Conservation (phyloP, 2,113 vertebrate species). For the Pluvialis apricaria region DNA sequence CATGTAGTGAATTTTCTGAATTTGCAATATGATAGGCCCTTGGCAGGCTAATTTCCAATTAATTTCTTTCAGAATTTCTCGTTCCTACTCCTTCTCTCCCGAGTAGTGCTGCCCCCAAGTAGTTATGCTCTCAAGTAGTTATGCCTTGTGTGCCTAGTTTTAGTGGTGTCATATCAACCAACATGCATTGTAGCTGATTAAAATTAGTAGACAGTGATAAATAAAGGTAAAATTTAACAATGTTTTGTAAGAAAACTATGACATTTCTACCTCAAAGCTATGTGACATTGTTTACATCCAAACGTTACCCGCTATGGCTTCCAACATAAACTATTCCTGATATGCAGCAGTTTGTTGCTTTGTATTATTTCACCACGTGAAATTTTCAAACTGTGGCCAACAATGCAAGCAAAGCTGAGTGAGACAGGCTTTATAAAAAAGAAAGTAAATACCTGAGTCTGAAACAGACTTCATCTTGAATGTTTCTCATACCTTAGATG, state of each 20-base stretch:
- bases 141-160: background rate
- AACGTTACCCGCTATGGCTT: background rate
- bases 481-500: background rate
- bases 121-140: background rate
- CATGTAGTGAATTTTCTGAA: background rate
- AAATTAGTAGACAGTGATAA: background rate
- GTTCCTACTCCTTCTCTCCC: background rate
- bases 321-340: background rate
- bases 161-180: background rate
- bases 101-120: background rate
- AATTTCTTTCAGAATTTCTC: background rate
- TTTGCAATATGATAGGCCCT: background rate
- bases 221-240: background rate
- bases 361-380: background rate
- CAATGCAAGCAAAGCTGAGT: rapidly evolving
- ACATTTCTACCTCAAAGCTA: background rate
- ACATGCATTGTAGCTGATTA: background rate
- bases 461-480: background rate
- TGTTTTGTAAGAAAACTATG: background rate
- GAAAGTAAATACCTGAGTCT: background rate
- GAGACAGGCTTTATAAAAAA: background rate
- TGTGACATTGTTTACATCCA: background rate
- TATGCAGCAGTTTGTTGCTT: background rate
- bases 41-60: background rate
- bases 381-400: background rate